Evolutionary conservation across 2,113 vertebrate species (phyloP), one percentile per base, ranked within the genome.

Genomic region (Glaucidium brasilianum): DNA sequence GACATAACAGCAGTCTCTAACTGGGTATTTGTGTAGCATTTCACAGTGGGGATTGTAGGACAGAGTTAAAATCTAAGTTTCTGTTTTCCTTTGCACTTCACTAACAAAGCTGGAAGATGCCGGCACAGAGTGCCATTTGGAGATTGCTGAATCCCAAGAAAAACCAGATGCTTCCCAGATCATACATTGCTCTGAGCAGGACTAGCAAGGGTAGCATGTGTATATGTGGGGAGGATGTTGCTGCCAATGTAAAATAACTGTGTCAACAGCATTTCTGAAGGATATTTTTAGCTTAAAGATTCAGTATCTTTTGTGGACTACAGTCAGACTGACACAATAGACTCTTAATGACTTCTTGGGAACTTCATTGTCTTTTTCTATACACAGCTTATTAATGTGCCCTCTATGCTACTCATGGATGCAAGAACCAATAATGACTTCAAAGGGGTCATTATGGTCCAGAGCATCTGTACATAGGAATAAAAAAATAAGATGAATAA

Each of bases 321-420:
- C 76, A 97, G 96, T 96, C 95, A 95, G 89, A 64, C 96, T 88
- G 96, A 55, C 95, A 97, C 96, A 97, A 97, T 97, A 97, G 96
- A 82, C 87, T 95, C 94, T 95, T 97, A 97, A 97, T 97, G 97
- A 97, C 94, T 97, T 96, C 95, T 94, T 83, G 30, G 91, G 80
- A 91, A 96, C 95, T 96, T 95, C 82, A 92, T 92, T 97, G 97
- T 97, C 92, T 97, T 94, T 78, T 96, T 97, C 94, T 95, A 89
- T 96, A 88, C 83, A 74, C 92, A 94, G 94, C 80, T 96, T 96
- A 95, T 95, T 96, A 90, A 95, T 74, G 92, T 94, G 90, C 94
- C 94, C 91, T 97, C 80, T 74, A 11, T 90, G 88, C 94, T 58
- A n/a, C 88, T 92, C 85, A 82, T 39, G 96, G 94, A 94, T 95